phyloP scores from a whole-genome alignment of 2,888 invertebrate species.

The Podotricha telesiphe region DNA sequence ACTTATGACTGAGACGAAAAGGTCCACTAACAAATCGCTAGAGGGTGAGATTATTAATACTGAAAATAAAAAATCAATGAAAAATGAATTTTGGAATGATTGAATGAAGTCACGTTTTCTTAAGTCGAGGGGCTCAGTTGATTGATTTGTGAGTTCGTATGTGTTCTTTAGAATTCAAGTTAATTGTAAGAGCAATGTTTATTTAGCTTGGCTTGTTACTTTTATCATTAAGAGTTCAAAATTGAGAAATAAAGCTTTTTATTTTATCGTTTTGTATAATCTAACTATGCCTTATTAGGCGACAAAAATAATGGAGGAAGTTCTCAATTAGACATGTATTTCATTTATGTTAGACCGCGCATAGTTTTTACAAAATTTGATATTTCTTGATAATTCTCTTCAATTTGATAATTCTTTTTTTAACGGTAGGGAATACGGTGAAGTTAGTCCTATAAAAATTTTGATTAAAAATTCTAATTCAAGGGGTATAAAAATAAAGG shows the following conservation, averaged over 20 bases:
- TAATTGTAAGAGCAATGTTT: background rate
- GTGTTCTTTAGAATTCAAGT: conserved; percentile 15
- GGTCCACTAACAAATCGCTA: conserved; percentile 64
- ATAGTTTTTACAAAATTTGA: too few relatives aligned
- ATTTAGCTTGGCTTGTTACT: background rate
- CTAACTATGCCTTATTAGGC: too few relatives aligned
- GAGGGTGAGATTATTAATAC: conserved; percentile 75
- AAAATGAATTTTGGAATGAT: conserved; percentile 55
- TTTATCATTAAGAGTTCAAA: background rate
- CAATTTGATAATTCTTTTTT: too few relatives aligned
- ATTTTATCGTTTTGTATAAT: too few relatives aligned
- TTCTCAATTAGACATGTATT: too few relatives aligned
- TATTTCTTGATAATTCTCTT: too few relatives aligned
- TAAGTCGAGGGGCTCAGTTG: conserved; percentile 39
- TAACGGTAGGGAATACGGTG: too few relatives aligned
- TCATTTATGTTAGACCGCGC: too few relatives aligned
- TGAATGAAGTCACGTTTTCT: conserved; percentile 48
- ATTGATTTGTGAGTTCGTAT: conserved; percentile 38
- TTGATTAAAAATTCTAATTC: too few relatives aligned
- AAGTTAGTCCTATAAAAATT: too few relatives aligned
- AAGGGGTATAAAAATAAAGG: too few relatives aligned
- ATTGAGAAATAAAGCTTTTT: background rate
- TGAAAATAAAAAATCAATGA: conserved; percentile 67
- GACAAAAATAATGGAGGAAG: too few relatives aligned
- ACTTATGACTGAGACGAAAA: conserved; percentile 66